Conservation (phyloP, 2,888 invertebrate genomes). For the Ferdinandea cuprea region DNA sequence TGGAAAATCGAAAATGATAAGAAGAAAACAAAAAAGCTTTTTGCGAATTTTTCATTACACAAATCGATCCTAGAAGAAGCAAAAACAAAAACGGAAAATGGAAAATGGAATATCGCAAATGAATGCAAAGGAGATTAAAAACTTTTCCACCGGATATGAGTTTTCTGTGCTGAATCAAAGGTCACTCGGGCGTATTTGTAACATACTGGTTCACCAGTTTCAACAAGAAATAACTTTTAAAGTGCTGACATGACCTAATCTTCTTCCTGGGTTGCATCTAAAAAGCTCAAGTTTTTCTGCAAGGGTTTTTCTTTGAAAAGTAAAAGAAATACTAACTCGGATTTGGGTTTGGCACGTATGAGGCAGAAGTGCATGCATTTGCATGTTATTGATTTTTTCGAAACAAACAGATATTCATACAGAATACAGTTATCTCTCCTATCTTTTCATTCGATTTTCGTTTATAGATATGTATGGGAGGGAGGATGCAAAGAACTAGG, state of each 20-base stretch:
- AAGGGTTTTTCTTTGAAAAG: background rate
- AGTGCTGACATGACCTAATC: slow-evolving; percentile 19
- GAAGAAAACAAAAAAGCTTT: too few relatives aligned
- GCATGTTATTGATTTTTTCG: too few relatives aligned
- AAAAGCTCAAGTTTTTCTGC: background rate
- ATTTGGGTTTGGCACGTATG: too few relatives aligned
- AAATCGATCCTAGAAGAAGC: slow-evolving; percentile 1
- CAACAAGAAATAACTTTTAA: slow-evolving; percentile 23
- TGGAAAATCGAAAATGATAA: slow-evolving; percentile 55
- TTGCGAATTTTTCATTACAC: slow-evolving; percentile 12
- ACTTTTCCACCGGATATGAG: background rate
- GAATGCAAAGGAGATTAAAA: slow-evolving; percentile 31
- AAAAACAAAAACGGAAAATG: background rate
- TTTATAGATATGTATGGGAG: too few relatives aligned
- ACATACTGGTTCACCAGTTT: slow-evolving; percentile 7
- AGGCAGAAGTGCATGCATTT: too few relatives aligned
- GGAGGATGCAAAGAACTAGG: too few relatives aligned
- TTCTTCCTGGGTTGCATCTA: background rate
- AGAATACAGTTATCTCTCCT: too few relatives aligned
- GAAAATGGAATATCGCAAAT: slow-evolving; percentile 12
- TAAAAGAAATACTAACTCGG: background rate
- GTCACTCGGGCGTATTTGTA: slow-evolving; percentile 42
- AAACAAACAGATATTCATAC: too few relatives aligned
- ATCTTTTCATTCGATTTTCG: too few relatives aligned
- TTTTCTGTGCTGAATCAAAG: slow-evolving; percentile 16